Conservation (phyloP, 2,888 invertebrate species). For the Diarsia brunnea region DNA sequence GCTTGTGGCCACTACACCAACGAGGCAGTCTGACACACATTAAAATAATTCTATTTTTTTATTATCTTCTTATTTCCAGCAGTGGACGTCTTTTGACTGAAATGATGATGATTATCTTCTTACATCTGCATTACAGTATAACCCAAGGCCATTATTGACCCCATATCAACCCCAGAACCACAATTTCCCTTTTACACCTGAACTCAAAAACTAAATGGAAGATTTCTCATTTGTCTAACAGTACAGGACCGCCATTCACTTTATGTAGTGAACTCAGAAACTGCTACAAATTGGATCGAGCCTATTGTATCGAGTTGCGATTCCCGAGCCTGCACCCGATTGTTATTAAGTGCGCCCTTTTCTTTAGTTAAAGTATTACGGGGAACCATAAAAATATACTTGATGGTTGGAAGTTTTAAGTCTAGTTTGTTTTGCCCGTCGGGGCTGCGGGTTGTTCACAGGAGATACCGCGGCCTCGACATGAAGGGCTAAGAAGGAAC, state of each 20-base stretch:
- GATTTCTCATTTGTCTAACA: conserved; percentile 22
- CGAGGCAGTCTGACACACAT: too few species aligned
- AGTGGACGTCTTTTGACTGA: too few species aligned
- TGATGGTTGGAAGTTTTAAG: conserved; percentile 45
- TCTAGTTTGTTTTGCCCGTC: too few species aligned
- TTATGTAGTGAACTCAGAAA: conserved; percentile 31
- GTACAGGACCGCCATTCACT: conserved; percentile 31
- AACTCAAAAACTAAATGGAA: conserved; percentile 25
- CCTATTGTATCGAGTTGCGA: conserved; percentile 35
- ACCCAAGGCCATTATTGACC: neutral
- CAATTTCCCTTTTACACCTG: neutral
- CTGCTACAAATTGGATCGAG: conserved; percentile 44
- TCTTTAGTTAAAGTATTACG: conserved; percentile 61
- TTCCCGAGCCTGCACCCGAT: conserved; percentile 28
- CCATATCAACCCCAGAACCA: neutral
- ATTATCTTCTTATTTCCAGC: too few species aligned
- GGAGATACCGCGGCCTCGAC: too few species aligned
- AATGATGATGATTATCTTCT: neutral
- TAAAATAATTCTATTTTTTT: too few species aligned
- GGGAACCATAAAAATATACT: conserved; percentile 53
- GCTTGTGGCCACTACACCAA: too few species aligned
- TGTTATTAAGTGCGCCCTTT: conserved; percentile 50
- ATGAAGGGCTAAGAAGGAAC: too few species aligned
- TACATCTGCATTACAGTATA: neutral
- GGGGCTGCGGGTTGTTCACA: too few species aligned